Evolutionary conservation across 2,797 vertebrate species (phyloP).

Genomic region (Paedocypris micromegethes): DNA sequence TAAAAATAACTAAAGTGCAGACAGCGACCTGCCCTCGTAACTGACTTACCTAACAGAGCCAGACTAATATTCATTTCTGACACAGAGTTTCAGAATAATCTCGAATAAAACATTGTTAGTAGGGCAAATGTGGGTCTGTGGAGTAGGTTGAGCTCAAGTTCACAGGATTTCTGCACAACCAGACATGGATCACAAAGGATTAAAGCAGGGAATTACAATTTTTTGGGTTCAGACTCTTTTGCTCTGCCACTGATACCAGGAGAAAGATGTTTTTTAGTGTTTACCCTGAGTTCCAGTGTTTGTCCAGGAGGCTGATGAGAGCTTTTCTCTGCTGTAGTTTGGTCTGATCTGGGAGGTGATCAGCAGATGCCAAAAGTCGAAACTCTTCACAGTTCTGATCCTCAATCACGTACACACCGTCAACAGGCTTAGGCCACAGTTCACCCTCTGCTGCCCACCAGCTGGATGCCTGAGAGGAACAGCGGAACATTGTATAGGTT

Average conservation of each 20-base stretch:
- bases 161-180: conserved; percentile 18
- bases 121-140: not conserved
- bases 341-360: conserved; percentile 49
- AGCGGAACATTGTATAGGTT: not conserved
- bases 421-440: conserved; percentile 50
- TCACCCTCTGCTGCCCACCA: conserved; percentile 63
- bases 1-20: conserved; percentile 16
- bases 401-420: conserved; percentile 57
- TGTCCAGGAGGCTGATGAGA: conserved; percentile 63
- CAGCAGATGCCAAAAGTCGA: conserved; percentile 59
- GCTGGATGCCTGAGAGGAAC: conserved; percentile 58
- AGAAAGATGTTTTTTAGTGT: conserved; percentile 15
- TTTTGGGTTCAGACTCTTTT: too few species aligned
- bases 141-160: conserved; percentile 10
- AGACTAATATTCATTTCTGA: conserved; percentile 9
- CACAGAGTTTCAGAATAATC: not conserved
- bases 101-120: not conserved
- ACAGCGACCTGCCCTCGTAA: conserved; percentile 19
- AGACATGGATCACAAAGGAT: conserved; percentile 20
- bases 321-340: conserved; percentile 64
- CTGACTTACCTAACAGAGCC: not conserved
- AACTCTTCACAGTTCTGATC: conserved; percentile 73
- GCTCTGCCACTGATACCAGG: not conserved
- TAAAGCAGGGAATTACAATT: conserved; percentile 4
- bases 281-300: conserved; percentile 75